Evolutionary conservation across 2,888 invertebrate species (phyloP), one percentile per base, ranked within the genome.

Genomic region (Aspidiotus rigidus): DNA sequence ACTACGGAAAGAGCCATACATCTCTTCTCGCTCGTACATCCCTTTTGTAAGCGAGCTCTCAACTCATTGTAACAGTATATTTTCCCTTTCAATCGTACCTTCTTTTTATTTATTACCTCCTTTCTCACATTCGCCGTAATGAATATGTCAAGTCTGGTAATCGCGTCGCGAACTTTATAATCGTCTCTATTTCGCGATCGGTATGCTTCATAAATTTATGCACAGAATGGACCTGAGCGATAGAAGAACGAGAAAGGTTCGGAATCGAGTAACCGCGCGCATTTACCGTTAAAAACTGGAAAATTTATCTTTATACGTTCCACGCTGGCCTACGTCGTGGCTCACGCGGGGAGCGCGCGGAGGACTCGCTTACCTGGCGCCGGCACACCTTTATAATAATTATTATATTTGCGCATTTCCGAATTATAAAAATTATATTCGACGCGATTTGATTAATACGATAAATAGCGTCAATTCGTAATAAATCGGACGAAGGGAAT

Each of bases 1-100:
- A 55, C 64, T 55, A 15, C 41, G 54, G 28, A 28, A 28, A 28
- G 28, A 54, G 64, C 40, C 64, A 64, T 64, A 57, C 15, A 57
- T 57, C n/a, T 49, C 49, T n/a, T n/a, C n/a, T n/a, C n/a, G n/a
- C n/a, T 49, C 49, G 49, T 49, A 49, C n/a, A 49, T n/a, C 10
- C 49, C 49, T 11, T n/a, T 49, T n/a, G n/a, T 49, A 2, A 1
- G 6, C 2, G 11, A 49, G n/a, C 49, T 49, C 49, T 49, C 28
- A 28, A 28, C 28, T 28, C 28, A 28, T 28, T 28, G 28, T 28
- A 28, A 28, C 28, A 28, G 28, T 28, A 28, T 28, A 28, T 28
- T 49, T 49, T 49, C 49, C 49, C 49, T 49, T 13, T 49, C 49
- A n/a, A 11, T 49, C 10, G 49, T n/a, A 49, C 49, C n/a, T 49